These are phyloP conservation scores for Pseudomyrmex cubaensis DNA, from an alignment of 1,140 invertebrate species.

Conservation along the genomic window DNA sequence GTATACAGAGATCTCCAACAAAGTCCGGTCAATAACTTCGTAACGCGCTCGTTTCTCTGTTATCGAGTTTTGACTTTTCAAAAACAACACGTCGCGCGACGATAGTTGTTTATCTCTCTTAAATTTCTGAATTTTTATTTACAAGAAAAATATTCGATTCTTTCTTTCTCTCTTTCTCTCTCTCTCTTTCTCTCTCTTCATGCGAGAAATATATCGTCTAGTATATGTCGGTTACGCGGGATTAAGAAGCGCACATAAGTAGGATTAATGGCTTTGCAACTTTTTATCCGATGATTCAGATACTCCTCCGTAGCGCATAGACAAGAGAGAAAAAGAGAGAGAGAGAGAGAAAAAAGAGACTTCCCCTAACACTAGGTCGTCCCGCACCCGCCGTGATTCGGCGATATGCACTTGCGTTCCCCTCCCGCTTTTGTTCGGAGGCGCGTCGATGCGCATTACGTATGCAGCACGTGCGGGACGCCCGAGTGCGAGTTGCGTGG, in stretches of 20 bases:
- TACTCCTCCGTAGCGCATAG: neutral
- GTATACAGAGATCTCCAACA: no score
- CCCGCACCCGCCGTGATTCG: conserved; percentile 23
- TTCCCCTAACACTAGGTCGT: neutral
- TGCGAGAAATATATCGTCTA: neutral
- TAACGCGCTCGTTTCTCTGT: no score
- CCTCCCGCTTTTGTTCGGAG: conserved; percentile 39
- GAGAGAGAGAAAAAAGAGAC: neutral
- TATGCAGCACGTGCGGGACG: conserved; percentile 72
- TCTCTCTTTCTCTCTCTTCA: no score
- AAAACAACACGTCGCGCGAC: no score
- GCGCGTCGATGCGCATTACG: conserved; percentile 70
- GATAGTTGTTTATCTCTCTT: no score
- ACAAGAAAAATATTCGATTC: no score
- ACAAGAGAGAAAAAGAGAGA: neutral
- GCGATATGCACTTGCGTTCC: conserved; percentile 47
- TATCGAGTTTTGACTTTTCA: no score
- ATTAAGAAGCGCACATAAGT: neutral
- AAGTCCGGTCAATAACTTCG: no score
- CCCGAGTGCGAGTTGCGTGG: conserved; percentile 46
- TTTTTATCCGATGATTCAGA: conserved; percentile 38
- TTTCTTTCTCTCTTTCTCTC: no score
- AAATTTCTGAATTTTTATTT: no score
- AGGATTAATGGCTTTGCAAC: neutral
- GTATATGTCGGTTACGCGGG: no score